Base-by-base conservation (phyloP, 1,140 invertebrate species). In the Physella acuta region DNA sequence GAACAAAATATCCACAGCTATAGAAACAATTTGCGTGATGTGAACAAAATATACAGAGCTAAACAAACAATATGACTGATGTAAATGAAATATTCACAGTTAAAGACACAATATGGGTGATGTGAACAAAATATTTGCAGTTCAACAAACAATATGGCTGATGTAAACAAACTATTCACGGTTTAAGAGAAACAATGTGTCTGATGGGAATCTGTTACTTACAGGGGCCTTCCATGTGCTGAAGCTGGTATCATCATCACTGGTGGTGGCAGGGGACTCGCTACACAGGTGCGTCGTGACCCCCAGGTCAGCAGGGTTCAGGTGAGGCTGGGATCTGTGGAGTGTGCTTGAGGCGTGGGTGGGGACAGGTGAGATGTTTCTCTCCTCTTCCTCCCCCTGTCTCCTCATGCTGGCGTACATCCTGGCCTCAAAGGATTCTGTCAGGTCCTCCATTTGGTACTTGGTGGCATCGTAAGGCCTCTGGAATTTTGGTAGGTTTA, bases 171-270 rank as follows among this genome's bases (percentile, higher is more conserved):
- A n/a, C n/a, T n/a, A n/a, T n/a, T n/a, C n/a, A n/a, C n/a, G n/a
- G n/a, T n/a, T n/a, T n/a, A n/a, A n/a, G n/a, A n/a, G n/a, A n/a
- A n/a, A n/a, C n/a, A n/a, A n/a, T n/a, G n/a, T n/a, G n/a, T n/a
- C n/a, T n/a, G n/a, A n/a, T n/a, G n/a, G n/a, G n/a, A n/a, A n/a
- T n/a, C n/a, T n/a, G n/a, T n/a, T n/a, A n/a, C n/a, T 75, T 74
- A 81, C 79, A 0, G 78, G 78, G 2, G 75, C 78, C 53, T 78
- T 77, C 76, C 77, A 79, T 4, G 78, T 79, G 68, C 78, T 81
- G 55, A 75, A 77, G 53, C 74, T 76, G 20, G 78, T 79, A 31
- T 81, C 79, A 65, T 81, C 79, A 71, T 78, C 76, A 71, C 73
- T 76, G 20, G 75, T 76, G 16, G 74, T 73, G n/a, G 73, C 71